Evolutionary conservation across 2,113 vertebrate genomes (phyloP).

Genomic region (Cottus gobio): DNA sequence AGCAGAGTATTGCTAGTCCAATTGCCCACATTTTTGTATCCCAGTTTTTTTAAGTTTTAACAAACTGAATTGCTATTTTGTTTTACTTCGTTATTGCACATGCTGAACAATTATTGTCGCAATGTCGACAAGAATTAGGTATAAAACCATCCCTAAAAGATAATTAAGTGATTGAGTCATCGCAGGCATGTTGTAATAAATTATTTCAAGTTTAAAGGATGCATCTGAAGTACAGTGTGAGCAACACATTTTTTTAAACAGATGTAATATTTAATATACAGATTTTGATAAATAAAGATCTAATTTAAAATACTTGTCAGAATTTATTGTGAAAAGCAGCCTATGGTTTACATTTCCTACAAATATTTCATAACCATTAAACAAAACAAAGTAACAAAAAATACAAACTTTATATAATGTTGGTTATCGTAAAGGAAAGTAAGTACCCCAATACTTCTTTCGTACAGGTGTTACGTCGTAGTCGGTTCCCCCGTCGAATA

Average conservation of each 20-base stretch:
- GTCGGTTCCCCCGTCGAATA: not conserved
- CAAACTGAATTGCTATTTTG: not conserved
- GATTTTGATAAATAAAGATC: not conserved
- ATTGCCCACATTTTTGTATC: not conserved
- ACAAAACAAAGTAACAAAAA: not conserved
- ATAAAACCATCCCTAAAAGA: not conserved
- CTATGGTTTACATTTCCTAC: not conserved
- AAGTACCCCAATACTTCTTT: no score
- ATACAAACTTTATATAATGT: no score
- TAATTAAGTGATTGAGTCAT: not conserved
- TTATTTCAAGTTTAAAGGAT: not conserved
- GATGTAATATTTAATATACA: no score
- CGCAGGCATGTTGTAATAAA: not conserved
- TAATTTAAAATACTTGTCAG: not conserved
- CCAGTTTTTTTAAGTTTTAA: not conserved
- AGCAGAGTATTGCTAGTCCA: not conserved
- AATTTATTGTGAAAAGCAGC: not conserved
- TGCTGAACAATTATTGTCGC: not conserved
- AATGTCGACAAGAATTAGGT: not conserved
- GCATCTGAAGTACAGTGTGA: not conserved
- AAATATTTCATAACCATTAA: not conserved
- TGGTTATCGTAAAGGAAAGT: no score
- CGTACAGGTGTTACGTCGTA: not conserved
- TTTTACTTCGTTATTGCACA: not conserved
- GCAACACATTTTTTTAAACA: no score